Evolutionary conservation across 35 echinoderm and acorn worm genomes (phyloP).

Genomic region (Diadema setosum): DNA sequence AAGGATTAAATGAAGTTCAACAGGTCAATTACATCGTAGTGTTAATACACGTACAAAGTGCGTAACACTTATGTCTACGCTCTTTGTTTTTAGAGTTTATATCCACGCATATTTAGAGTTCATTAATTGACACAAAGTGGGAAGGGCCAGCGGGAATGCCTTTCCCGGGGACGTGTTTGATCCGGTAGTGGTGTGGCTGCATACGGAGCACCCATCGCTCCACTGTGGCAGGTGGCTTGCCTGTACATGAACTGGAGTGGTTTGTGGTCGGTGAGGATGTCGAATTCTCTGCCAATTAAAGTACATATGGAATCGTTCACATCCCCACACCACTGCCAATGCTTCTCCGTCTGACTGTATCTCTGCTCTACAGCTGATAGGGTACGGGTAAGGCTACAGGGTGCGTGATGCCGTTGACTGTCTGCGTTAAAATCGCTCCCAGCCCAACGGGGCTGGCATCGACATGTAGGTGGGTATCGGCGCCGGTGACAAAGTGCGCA

Average conservation of each 20-base stretch:
- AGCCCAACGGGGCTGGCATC: constrained; percentile 59
- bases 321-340: constrained; percentile 33
- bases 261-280: constrained; percentile 40
- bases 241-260: constrained; percentile 14
- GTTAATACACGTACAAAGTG: no score
- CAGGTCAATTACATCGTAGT: no score
- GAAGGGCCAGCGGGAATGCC: constrained; percentile 19
- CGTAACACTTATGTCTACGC: no score
- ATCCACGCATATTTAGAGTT: no score
- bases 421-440: not conserved
- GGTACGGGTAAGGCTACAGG: not conserved
- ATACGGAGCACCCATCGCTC: constrained; percentile 49
- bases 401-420: not conserved
- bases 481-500: not conserved
- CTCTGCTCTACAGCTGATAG: constrained; percentile 12
- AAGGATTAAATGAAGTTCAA: no score
- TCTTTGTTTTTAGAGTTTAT: no score
- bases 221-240: constrained; percentile 44
- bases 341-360: constrained; percentile 56
- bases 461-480: constrained; percentile 12
- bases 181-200: constrained; percentile 37
- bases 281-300: constrained; percentile 1
- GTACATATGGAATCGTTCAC: constrained; percentile 40
- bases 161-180: constrained; percentile 32
- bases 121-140: no score